Conservation (phyloP, 1,140 invertebrate species). For the Diorhabda sublineata region DNA sequence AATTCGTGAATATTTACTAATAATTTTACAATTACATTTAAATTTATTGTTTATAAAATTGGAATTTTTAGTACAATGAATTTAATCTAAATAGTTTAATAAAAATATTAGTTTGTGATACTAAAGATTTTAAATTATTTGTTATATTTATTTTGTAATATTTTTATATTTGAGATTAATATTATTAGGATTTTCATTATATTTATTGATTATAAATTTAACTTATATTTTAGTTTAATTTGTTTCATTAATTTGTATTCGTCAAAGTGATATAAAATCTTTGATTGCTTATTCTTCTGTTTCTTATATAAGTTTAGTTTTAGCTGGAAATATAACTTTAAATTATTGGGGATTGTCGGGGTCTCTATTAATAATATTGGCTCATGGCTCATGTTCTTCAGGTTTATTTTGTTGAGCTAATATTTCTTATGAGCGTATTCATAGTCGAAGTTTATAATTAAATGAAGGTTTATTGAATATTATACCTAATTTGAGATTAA, state of each 20-base stretch:
- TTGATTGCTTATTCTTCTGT: conserved; percentile 63
- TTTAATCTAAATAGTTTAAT: conserved; percentile 56
- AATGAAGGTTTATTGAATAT: conserved; percentile 51
- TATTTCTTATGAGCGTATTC: conserved; percentile 57
- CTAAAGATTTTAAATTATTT: conserved; percentile 50
- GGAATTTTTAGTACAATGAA: conserved; percentile 46
- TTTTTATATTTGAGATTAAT: conserved; percentile 45
- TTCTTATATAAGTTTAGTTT: conserved; percentile 55
- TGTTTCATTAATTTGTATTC: conserved; percentile 57
- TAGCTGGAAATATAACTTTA: conserved; percentile 50
- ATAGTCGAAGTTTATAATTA: conserved; percentile 48
- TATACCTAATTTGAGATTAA: conserved; percentile 52
- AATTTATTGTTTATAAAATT: conserved; percentile 48
- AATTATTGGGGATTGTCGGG: conserved; percentile 50
- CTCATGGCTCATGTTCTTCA: conserved; percentile 62
- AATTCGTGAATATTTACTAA: conserved; percentile 55
- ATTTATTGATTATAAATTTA: conserved; percentile 45
- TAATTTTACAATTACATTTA: conserved; percentile 50
- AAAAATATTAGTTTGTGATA: conserved; percentile 52
- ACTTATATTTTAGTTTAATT: too few relatives aligned
- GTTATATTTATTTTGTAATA: conserved; percentile 57
- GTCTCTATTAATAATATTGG: conserved; percentile 57
- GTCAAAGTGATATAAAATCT: conserved; percentile 57
- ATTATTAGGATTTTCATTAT: conserved; percentile 46
- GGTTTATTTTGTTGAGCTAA: conserved; percentile 65